Evolutionary conservation across 2,113 vertebrate species (phyloP).

Genomic region (Melanerpes formicivorus): DNA sequence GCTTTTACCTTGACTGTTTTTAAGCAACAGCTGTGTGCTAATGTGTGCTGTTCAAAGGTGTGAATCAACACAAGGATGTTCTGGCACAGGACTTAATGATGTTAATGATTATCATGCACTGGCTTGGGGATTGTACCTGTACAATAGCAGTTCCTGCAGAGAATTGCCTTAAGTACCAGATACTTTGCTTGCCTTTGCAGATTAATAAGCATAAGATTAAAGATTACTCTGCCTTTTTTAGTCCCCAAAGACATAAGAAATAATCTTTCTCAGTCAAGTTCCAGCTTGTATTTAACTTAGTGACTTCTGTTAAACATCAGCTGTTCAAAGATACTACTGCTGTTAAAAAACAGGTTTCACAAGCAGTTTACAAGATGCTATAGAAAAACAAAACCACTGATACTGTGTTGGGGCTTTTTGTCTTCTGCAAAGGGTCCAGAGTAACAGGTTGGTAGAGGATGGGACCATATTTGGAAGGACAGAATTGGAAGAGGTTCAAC

Average conservation of each 20-base stretch:
- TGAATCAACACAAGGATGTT: not conserved
- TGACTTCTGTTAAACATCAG: not conserved
- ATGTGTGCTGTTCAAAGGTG: not conserved
- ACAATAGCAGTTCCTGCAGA: not conserved
- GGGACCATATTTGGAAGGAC: not conserved
- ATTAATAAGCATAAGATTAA: not conserved
- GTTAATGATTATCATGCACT: not conserved
- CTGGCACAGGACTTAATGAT: not conserved
- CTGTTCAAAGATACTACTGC: not conserved
- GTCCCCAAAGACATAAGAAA: not conserved
- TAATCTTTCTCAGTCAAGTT: not conserved
- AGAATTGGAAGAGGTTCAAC: not conserved
- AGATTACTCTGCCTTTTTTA: not conserved
- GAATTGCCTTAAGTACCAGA: not conserved
- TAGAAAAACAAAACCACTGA: not conserved
- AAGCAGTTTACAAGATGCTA: not conserved
- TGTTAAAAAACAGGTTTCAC: not conserved
- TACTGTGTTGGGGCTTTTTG: no score
- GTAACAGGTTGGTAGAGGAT: not conserved
- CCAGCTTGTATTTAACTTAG: not conserved
- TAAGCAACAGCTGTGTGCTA: not conserved
- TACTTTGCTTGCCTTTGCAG: not conserved
- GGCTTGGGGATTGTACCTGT: not conserved
- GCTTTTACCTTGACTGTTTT: not conserved
- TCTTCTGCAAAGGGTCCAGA: not conserved